A percentile compares a stretch with the other conserved stretches of the same genome.
Evolutionary conservation across 2,888 invertebrate genomes (phyloP).

Genomic region (Acrobasis suavella): DNA sequence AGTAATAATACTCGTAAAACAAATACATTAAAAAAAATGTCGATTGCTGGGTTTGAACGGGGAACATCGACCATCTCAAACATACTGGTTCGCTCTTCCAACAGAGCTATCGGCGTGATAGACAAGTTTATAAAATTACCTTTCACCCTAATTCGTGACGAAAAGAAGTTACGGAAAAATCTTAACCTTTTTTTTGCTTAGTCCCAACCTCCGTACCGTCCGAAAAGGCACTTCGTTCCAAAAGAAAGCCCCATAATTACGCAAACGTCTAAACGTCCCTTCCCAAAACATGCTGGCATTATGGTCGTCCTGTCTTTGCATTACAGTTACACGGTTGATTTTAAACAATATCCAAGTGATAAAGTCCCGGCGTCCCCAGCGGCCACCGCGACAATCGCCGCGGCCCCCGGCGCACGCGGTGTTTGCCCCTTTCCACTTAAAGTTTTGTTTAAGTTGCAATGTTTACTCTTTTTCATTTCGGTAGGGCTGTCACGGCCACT

Average conservation of each 20-base stretch:
- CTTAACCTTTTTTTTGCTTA: too few species aligned
- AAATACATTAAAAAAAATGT: too few species aligned
- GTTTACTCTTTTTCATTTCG: constrained; percentile 31
- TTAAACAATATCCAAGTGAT: constrained; percentile 28
- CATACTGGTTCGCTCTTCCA: too few species aligned
- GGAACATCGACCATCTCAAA: too few species aligned
- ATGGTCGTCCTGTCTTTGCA: background rate
- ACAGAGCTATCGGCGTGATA: too few species aligned
- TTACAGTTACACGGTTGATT: constrained; percentile 28
- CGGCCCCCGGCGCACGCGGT: constrained; percentile 22
- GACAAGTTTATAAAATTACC: too few species aligned
- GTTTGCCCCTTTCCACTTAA: constrained; percentile 30
- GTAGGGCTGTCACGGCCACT: constrained; percentile 28
- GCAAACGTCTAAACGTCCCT: background rate
- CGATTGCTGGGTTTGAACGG: too few species aligned
- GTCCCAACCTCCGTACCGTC: too few species aligned
- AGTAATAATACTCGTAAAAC: too few species aligned
- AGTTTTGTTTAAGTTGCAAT: constrained; percentile 32
- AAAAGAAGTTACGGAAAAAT: too few species aligned
- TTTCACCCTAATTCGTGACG: too few species aligned
- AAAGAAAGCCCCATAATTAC: background rate
- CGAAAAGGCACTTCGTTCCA: too few species aligned
- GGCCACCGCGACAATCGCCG: constrained; percentile 30
- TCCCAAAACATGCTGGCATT: background rate
- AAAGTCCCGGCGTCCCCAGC: constrained; percentile 18